These are phyloP conservation scores for Deroplatys truncata DNA, from an alignment of 2,888 invertebrate species.

Conservation along the genomic window DNA sequence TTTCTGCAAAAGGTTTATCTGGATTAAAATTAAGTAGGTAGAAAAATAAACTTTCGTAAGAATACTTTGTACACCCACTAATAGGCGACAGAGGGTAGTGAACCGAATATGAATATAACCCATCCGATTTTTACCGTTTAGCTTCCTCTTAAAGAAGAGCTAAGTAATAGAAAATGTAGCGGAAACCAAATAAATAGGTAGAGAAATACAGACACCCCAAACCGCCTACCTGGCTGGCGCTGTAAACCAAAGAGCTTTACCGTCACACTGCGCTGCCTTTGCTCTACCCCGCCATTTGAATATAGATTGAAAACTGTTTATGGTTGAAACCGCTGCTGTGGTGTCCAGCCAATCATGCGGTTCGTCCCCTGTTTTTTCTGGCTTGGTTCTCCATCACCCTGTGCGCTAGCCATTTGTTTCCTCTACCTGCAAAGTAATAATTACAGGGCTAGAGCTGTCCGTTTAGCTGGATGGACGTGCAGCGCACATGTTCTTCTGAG, in stretches of 20 bases:
- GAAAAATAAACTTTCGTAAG: too few species aligned
- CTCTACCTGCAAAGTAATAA: not conserved
- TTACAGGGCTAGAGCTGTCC: not conserved
- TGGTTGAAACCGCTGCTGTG: not conserved
- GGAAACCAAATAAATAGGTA: too few species aligned
- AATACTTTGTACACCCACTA: too few species aligned
- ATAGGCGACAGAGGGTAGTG: too few species aligned
- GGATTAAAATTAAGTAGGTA: too few species aligned
- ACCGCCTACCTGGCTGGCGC: not conserved
- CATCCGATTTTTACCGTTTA: too few species aligned
- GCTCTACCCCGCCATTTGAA: conserved; percentile 5
- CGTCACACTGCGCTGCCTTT: not conserved
- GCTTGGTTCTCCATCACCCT: not conserved
- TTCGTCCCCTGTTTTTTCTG: not conserved
- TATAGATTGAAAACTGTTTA: conserved; percentile 25
- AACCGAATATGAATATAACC: too few species aligned
- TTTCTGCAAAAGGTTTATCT: too few species aligned
- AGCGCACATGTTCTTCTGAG: not conserved
- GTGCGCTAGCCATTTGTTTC: conserved; percentile 3
- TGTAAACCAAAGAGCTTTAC: not conserved
- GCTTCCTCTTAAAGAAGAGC: too few species aligned
- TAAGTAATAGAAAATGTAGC: too few species aligned
- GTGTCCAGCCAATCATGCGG: conserved; percentile 7
- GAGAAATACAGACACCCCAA: not conserved
- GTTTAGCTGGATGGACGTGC: not conserved